Evolutionary conservation across 2,888 invertebrate genomes (phyloP).

Genomic region (Endotricha flammealis): DNA sequence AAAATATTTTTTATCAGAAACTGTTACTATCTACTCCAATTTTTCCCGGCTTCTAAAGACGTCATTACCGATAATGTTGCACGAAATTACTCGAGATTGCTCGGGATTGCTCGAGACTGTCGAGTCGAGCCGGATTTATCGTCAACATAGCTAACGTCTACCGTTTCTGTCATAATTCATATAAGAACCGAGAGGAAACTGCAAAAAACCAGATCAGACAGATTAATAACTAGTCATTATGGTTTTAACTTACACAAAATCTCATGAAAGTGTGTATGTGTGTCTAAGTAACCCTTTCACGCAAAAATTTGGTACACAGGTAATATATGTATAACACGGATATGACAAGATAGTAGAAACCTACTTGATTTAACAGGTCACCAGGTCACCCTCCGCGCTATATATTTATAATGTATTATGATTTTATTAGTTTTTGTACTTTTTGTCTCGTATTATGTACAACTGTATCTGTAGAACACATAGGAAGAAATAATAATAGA

Average conservation of each 20-base stretch:
- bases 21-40: conserved; percentile 2
- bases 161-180: conserved; percentile 59
- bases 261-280: no score
- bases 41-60: conserved; percentile 21
- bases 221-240: conserved; percentile 5
- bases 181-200: conserved; percentile 24
- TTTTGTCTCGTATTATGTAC: no score
- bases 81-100: conserved; percentile 32
- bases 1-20: neutral
- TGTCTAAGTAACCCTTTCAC: no score
- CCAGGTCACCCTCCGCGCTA: no score
- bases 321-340: no score
- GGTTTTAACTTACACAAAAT: conserved; percentile 3
- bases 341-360: no score
- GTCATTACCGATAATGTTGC: conserved; percentile 51
- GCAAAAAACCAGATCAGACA: conserved; percentile 13
- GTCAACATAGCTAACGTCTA: conserved; percentile 49
- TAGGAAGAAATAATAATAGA: no score
- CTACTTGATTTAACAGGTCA: no score
- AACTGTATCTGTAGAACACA: no score
- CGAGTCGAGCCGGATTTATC: conserved; percentile 45
- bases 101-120: conserved; percentile 28
- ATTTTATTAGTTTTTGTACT: no score
- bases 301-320: no score
- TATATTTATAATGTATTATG: no score